A percentile compares a stretch with the other conserved stretches of the same genome.
These are phyloP conservation scores for Nymphicus hollandicus DNA, from an alignment of 2,113 vertebrate genomes.

Conservation along the genomic window DNA sequence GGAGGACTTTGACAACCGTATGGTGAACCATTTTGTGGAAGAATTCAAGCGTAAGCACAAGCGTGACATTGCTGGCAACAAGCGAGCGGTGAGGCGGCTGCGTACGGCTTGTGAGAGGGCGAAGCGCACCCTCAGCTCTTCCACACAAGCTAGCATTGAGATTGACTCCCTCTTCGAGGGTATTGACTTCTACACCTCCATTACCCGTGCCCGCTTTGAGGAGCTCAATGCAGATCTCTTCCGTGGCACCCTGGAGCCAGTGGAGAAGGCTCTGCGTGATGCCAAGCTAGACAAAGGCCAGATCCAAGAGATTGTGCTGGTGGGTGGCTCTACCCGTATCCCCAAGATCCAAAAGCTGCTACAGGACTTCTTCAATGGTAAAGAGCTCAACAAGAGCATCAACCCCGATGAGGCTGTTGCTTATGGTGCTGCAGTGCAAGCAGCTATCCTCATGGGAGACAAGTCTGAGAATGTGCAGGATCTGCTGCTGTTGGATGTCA, in stretches of 20 bases:
- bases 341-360: conserved; percentile 84
- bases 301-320: conserved; percentile 81
- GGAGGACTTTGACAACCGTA: conserved; percentile 85
- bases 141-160: conserved; percentile 82
- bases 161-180: conserved; percentile 93
- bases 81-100: conserved; percentile 79
- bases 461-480: conserved; percentile 84
- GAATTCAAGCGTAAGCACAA: conserved; percentile 86
- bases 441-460: conserved; percentile 83
- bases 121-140: conserved; percentile 82
- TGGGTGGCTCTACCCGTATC: conserved; percentile 83
- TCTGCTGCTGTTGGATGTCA: conserved; percentile 80
- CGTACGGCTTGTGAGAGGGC: conserved; percentile 82
- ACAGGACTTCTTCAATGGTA: conserved; percentile 84
- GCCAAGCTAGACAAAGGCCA: conserved; percentile 83
- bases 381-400: conserved; percentile 85
- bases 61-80: conserved; percentile 80
- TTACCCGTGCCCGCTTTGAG: conserved; percentile 94
- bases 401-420: conserved; percentile 84
- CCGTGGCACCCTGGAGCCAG: conserved; percentile 80
- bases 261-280: conserved; percentile 83
- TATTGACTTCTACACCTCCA: conserved; percentile 96
- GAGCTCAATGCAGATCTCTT: conserved; percentile 89
- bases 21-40: conserved; percentile 84
- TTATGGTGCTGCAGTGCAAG: conserved; percentile 80